A percentile compares a stretch with the other conserved stretches of the same genome.
Evolutionary conservation across 2,113 vertebrate species (phyloP).

Genomic region (Ursus arctos): DNA sequence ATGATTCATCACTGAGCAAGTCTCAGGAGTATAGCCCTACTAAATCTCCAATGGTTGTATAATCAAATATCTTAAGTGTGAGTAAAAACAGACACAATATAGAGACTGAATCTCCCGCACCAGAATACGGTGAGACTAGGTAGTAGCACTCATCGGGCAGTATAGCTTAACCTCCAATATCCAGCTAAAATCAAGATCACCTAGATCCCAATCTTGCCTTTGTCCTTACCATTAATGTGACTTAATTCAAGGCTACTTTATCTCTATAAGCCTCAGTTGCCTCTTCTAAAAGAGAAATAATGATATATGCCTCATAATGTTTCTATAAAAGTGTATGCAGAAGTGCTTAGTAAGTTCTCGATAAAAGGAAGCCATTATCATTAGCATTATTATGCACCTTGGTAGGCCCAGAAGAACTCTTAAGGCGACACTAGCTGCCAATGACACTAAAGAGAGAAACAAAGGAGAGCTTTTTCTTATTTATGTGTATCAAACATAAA

Average conservation of each 20-base stretch:
- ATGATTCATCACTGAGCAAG: not conserved
- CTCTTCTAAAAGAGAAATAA: not conserved
- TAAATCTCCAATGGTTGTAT: not conserved
- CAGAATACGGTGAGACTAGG: not conserved
- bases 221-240: not conserved
- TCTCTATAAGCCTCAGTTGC: not conserved
- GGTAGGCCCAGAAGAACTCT: not conserved
- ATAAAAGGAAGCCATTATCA: not conserved
- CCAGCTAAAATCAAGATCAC: not conserved
- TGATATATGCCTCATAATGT: not conserved
- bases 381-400: not conserved
- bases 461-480: not conserved
- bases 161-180: not conserved
- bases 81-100: not conserved
- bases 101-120: not conserved
- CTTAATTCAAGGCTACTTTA: not conserved
- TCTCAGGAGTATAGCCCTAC: not conserved
- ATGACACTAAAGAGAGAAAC: slow-evolving; percentile 25
- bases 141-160: not conserved
- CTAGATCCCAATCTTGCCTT: not conserved
- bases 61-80: not conserved
- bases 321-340: not conserved
- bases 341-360: slow-evolving; percentile 62
- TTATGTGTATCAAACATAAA: not conserved
- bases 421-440: not conserved